These are phyloP conservation scores for Coregonus suidteri DNA, from an alignment of 2,797 vertebrate genomes.

Conservation along the genomic window DNA sequence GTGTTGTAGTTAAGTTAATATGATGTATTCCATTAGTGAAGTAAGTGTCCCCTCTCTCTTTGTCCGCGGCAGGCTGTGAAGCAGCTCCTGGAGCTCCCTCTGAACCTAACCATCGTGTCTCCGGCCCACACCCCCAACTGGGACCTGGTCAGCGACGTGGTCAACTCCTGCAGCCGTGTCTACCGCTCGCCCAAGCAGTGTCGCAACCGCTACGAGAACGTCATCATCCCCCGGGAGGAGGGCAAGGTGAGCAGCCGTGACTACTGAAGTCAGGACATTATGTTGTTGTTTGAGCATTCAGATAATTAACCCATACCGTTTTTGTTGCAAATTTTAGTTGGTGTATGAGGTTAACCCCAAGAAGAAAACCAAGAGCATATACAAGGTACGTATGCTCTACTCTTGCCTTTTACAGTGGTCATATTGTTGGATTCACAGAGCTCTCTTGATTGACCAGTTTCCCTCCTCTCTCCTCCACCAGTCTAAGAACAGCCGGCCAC, in stretches of 20 bases:
- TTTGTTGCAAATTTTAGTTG: slow-evolving; percentile 71
- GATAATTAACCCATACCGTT: neutral
- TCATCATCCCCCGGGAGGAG: slow-evolving; percentile 93
- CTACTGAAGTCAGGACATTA: too few species aligned
- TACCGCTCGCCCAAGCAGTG: slow-evolving; percentile 95
- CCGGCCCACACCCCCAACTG: slow-evolving; percentile 95
- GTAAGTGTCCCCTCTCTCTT: neutral
- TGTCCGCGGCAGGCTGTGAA: slow-evolving; percentile 83
- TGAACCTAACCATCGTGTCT: slow-evolving; percentile 89
- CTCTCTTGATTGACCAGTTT: neutral
- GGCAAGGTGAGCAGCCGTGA: slow-evolving; percentile 81
- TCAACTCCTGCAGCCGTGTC: slow-evolving; percentile 92
- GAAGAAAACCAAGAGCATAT: slow-evolving; percentile 97
- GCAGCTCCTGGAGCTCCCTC: slow-evolving; percentile 89
- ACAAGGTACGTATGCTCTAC: slow-evolving; percentile 80
- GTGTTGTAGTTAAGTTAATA: too few species aligned
- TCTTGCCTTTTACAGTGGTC: slow-evolving; percentile 20
- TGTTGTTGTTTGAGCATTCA: neutral
- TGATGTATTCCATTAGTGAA: neutral
- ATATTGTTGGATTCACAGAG: neutral
- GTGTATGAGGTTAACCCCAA: slow-evolving; percentile 94
- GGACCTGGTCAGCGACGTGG: slow-evolving; percentile 94
- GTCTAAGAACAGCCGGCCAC: slow-evolving; percentile 92
- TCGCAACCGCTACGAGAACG: slow-evolving; percentile 91
- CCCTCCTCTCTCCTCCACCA: slow-evolving; percentile 47